Evolutionary conservation across 1,140 invertebrate species (phyloP), one percentile per base, ranked within the genome.

Genomic region (Tyrophagus putrescentiae): DNA sequence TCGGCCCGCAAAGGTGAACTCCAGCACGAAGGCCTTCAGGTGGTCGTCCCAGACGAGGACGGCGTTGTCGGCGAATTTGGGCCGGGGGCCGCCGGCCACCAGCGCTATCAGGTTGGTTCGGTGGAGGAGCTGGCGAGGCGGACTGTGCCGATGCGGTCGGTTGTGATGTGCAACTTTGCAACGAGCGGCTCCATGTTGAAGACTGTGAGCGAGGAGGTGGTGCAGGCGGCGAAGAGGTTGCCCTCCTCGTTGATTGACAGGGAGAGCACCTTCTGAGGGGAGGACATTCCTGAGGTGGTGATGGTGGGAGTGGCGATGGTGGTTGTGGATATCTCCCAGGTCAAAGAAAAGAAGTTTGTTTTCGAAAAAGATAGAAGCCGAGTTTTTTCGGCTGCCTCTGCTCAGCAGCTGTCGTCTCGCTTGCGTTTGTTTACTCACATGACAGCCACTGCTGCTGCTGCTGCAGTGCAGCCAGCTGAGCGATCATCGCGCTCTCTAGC

Each of bases 31-130:
- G 64, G 84, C 81, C 75, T 95, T 95, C 67, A 94, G 92, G 44
- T 92, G 71, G 74, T 96, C 93, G 74, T 98, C 93, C 92, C 92
- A 98, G n/a, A 92, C 76, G 56, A 89, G 70, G 11, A 75, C 75
- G 41, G 82, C 80, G 71, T 88, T 89, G 57, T 89, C 84, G 9
- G 85, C 80, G 75, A 80, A 85, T 69, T 84, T 83, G 31, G 83
- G 82, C 41, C 76, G 75, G 3, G 71, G 73, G 25, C 84, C 84
- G 57, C 84, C 84, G 29, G 83, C 81, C 42, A 92, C 84, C 60
- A 92, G 70, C 7, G 87, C 85, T 50, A 92, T 72, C 62, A 92
- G 74, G 70, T 92, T 92, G 6, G 83, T 83, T 39, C 87, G 76
- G 73, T 85, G 81, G 21, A 92, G 73, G 86, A 92, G 90, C 73